Conservation (phyloP, 2,797 vertebrate genomes). For the Mormyrops attenuatus region DNA sequence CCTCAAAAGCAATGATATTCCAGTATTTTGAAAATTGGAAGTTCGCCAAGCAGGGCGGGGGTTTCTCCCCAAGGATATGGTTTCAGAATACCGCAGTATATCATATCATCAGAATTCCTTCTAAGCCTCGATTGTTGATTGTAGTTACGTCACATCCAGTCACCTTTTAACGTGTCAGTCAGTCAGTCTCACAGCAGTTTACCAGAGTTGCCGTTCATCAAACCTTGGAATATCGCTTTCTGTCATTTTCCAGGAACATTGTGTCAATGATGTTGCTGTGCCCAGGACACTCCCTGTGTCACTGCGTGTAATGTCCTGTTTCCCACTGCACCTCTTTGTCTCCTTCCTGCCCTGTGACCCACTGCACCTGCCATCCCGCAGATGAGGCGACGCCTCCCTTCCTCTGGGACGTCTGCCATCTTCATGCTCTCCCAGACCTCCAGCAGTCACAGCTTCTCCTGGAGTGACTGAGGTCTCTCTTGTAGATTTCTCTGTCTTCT, state of each 20-base stretch:
- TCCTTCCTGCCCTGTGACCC: slow-evolving; percentile 12
- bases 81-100: not conserved
- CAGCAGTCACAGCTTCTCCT: slow-evolving; percentile 99
- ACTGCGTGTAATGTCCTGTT: not conserved
- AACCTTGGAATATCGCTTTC: not conserved
- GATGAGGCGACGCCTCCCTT: slow-evolving; percentile 94
- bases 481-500: slow-evolving; percentile 23
- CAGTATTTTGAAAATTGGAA: not conserved
- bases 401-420: slow-evolving; percentile 97
- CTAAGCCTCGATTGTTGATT: not conserved
- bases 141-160: not conserved
- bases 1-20: not conserved
- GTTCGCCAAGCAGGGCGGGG: not conserved
- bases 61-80: not conserved
- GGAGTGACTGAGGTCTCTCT: slow-evolving; percentile 98
- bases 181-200: not conserved
- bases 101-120: not conserved
- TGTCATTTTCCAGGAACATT: not conserved
- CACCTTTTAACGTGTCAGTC: not conserved
- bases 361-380: slow-evolving; percentile 55
- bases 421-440: slow-evolving; percentile 99
- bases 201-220: not conserved
- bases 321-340: not conserved
- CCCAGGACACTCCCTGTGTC: not conserved
- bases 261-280: not conserved